Evolutionary conservation across 2,888 invertebrate species (phyloP), one percentile per base, ranked within the genome.

Genomic region (Eucriotettix oculatus): DNA sequence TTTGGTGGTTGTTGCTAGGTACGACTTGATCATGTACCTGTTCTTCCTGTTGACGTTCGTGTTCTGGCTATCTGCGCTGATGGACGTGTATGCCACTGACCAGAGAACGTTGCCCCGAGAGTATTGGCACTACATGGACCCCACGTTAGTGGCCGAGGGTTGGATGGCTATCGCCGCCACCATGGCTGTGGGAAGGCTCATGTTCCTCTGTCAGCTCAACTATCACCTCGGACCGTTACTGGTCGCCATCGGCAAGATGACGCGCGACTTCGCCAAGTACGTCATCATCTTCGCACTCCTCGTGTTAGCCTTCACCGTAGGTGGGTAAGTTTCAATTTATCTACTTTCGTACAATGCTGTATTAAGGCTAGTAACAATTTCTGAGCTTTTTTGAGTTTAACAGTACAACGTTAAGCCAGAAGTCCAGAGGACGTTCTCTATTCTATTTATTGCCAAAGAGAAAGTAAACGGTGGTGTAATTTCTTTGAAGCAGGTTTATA

Each of bases 161-260:
- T 76, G 82, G 55, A 83, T 82, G 70, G 80, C 83, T 54, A 69
- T 84, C 12, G 84, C 84, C 9, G 81, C 82, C 14, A 80, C 85
- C 63, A 78, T 84, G 76, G 80, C 85, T 10, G 85, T 78, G 69
- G 78, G 82, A 66, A 79, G 80, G 67, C 71, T 85, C 42, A 73
- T 85, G 71, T 78, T 80, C 67, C 75, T 83, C 66, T 82, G 82
- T 65, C 79, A 84, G 67, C 71, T 85, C 55, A 79, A 80, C 69
- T 79, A 79, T 68, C 75, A 79, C 70, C 73, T 85, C 61, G 86
- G 86, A 56, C 85, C 85, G 0, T 71, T 85, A 48, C 71, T 71
- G 63, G 80, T 83, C 60, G 82, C 84, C 1, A 72, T 85, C 53
- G 82, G 82, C 14, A 83, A 83, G 71, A 84, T 85, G 84, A 77